These are phyloP conservation scores for Aspidapion aeneum DNA, from an alignment of 2,888 invertebrate genomes.

Conservation along the genomic window DNA sequence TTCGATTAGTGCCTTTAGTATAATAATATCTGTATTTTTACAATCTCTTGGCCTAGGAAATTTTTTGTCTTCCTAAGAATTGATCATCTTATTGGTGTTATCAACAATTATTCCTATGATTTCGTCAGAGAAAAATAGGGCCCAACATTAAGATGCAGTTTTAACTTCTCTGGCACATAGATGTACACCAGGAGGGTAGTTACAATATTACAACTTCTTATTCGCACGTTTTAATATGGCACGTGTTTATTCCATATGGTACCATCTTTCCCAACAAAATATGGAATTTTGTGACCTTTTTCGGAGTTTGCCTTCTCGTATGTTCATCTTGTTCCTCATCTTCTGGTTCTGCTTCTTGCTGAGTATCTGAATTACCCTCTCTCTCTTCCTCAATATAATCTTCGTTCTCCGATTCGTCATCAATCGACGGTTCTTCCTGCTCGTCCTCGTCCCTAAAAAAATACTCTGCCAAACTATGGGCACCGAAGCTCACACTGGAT, in stretches of 20 bases:
- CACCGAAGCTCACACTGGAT: too few species aligned
- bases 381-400: background rate
- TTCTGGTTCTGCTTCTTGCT: background rate
- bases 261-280: background rate
- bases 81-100: background rate
- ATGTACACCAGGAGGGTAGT: background rate
- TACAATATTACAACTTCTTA: background rate
- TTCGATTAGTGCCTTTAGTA: background rate
- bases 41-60: background rate
- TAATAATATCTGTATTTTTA: background rate
- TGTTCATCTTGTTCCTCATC: background rate
- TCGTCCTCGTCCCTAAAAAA: too few species aligned
- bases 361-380: background rate
- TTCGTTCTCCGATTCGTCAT: background rate
- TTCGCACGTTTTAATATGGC: background rate
- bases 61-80: background rate
- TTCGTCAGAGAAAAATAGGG: background rate
- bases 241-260: background rate
- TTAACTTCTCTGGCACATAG: background rate
- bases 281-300: background rate
- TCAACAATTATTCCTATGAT: background rate
- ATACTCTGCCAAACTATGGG: too few species aligned
- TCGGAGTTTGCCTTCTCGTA: background rate
- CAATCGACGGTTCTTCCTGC: too few species aligned
- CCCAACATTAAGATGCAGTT: background rate